Evolutionary conservation across 35 echinoderm and acorn worm genomes (phyloP), one percentile per base, ranked within the genome.

Genomic region (Diadema setosum): DNA sequence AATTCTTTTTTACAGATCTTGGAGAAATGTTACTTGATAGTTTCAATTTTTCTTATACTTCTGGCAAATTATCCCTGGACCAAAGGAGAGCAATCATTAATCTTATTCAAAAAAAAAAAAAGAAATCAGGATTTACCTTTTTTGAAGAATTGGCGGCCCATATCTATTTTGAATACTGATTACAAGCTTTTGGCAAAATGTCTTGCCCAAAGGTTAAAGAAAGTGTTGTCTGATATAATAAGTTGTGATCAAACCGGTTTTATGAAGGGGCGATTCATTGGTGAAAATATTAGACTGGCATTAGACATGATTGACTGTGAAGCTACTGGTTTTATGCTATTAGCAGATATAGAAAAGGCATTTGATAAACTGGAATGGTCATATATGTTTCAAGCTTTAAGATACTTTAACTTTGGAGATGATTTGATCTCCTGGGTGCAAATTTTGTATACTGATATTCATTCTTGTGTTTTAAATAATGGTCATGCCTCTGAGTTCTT

Each of bases 231-330:
- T n/a, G n/a, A n/a, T n/a, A n/a, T n/a, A n/a, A n/a, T n/a, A n/a
- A n/a, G n/a, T n/a, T n/a, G n/a, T n/a, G 18, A 82, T 58, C 88
- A 90, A 83, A 83, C 88, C 18, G 80, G 78, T 64, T 90, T 90
- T 69, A 90, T 90, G 29, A 46, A 82, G 42, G 75, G 52, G 60
- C 82, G 80, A 90, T 90, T 59, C 48, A 83, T 90, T 24, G 88
- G 78, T 2, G 88, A 90, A 56, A 83, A 64, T 48, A 70, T 90
- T 43, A 46, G 57, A 15, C 57, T 60, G 20, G 15, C 57, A n/a
- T 60, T 60, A 60, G 57, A 60, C 18, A 60, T 60, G 57, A 60
- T 60, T 23, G 57, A 60, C 4, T 60, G n/a, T n/a, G n/a, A n/a
- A n/a, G n/a, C n/a, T n/a, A n/a, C n/a, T n/a, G n/a, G n/a, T n/a